Evolutionary conservation across 2,113 vertebrate genomes (phyloP).

Genomic region (Mobula birostris): DNA sequence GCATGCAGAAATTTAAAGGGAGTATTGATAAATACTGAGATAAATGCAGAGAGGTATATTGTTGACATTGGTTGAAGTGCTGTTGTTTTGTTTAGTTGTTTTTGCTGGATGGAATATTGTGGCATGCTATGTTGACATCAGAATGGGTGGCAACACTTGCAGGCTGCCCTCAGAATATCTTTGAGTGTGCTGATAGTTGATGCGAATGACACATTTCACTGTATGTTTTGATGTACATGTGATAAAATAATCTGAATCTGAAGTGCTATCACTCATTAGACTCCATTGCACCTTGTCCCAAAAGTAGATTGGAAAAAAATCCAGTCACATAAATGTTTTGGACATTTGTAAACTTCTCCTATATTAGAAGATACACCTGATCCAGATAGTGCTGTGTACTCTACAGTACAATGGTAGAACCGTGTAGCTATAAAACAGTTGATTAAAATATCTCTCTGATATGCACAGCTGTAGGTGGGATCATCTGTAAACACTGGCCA

Average conservation of each 20-base stretch:
- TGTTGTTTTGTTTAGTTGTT: background rate
- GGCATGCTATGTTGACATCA: too few relatives aligned
- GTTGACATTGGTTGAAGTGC: background rate
- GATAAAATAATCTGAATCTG: too few relatives aligned
- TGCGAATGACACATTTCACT: too few relatives aligned
- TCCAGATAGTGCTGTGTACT: background rate
- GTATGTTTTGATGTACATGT: too few relatives aligned
- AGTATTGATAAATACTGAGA: background rate
- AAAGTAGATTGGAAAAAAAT: background rate
- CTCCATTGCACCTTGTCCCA: background rate
- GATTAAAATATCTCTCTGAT: background rate
- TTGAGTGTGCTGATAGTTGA: too few relatives aligned
- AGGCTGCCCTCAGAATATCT: too few relatives aligned
- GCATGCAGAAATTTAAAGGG: background rate
- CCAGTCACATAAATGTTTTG: background rate
- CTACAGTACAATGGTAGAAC: background rate
- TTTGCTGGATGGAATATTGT: too few relatives aligned
- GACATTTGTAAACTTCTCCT: background rate
- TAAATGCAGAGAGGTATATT: background rate
- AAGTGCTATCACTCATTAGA: background rate
- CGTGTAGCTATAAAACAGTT: background rate
- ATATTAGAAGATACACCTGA: background rate
- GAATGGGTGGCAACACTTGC: too few relatives aligned
- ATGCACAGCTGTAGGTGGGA: background rate
- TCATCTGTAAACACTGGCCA: background rate